Conservation (phyloP, 2,888 invertebrate genomes). For the Hydroisotoma schaefferi region DNA sequence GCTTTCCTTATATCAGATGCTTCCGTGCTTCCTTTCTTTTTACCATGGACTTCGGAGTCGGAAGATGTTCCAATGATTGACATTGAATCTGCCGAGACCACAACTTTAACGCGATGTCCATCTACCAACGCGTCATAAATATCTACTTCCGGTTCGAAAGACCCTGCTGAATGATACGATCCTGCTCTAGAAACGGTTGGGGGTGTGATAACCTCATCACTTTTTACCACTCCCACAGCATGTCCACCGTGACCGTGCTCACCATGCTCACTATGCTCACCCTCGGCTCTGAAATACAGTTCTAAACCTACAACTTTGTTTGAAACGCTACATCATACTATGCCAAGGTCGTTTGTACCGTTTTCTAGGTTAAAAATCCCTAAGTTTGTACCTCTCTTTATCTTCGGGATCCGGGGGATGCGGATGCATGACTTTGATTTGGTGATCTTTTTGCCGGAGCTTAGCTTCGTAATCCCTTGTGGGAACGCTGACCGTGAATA, state of each 20-base stretch:
- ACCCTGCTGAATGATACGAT: not conserved
- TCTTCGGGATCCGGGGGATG: not conserved
- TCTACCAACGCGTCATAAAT: slow-evolving; percentile 2
- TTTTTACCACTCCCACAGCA: too few species aligned
- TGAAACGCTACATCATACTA: too few species aligned
- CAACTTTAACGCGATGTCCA: slow-evolving; percentile 7
- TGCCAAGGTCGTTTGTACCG: too few species aligned
- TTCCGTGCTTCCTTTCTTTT: not conserved
- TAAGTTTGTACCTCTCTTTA: too few species aligned
- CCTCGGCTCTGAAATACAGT: too few species aligned
- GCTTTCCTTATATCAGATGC: slow-evolving; percentile 9
- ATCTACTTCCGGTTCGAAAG: not conserved
- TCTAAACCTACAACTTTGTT: too few species aligned
- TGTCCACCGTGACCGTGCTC: too few species aligned
- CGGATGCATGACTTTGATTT: slow-evolving; percentile 7
- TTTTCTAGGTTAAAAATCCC: too few species aligned
- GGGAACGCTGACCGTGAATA: slow-evolving; percentile 31
- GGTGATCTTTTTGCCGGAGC: slow-evolving; percentile 27
- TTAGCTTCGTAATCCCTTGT: slow-evolving; percentile 26
- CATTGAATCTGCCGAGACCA: slow-evolving; percentile 18
- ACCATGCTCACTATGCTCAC: too few species aligned
- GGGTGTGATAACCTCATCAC: not conserved
- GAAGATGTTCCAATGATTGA: slow-evolving; percentile 9
- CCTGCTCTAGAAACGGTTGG: not conserved
- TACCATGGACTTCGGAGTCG: not conserved